Percentiles rank a stretch among this genome's conserved stretches.
Conservation (phyloP, 2,797 vertebrate genomes). For the Alauda arvensis region DNA sequence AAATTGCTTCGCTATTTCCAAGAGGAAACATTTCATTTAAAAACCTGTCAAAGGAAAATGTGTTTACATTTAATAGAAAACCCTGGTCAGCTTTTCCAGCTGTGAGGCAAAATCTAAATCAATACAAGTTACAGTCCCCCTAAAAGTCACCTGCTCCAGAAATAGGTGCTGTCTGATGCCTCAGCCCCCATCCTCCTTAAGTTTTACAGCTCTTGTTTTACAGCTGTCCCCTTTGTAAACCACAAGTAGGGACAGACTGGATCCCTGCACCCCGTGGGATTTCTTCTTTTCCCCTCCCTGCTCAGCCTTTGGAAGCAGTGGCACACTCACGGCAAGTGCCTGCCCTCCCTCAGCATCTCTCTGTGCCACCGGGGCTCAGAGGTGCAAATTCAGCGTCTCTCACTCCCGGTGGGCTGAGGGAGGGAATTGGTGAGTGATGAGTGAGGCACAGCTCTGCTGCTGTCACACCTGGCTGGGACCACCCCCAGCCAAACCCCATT, state of each 20-base stretch:
- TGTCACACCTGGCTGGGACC: not conserved
- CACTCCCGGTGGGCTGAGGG: constrained; percentile 1
- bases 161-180: not conserved
- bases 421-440: not conserved
- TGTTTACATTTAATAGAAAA: not conserved
- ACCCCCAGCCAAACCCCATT: not conserved
- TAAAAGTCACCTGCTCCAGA: not conserved
- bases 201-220: not conserved
- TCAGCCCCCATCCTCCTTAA: not conserved
- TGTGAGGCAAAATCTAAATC: not conserved
- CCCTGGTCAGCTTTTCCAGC: not conserved
- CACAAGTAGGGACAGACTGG: not conserved
- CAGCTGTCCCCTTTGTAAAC: not conserved
- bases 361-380: constrained; percentile 7
- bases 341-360: not conserved
- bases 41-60: not conserved
- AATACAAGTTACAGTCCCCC: not conserved
- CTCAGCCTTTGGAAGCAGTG: not conserved
- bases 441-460: not conserved
- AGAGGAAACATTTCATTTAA: constrained; percentile 20
- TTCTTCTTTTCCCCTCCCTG: not conserved
- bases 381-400: constrained; percentile 27
- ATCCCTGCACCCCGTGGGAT: not conserved
- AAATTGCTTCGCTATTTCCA: not conserved
- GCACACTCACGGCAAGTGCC: not conserved